Conservation (phyloP, 2,797 vertebrate genomes). For the Mormyrus proboscirostris region DNA sequence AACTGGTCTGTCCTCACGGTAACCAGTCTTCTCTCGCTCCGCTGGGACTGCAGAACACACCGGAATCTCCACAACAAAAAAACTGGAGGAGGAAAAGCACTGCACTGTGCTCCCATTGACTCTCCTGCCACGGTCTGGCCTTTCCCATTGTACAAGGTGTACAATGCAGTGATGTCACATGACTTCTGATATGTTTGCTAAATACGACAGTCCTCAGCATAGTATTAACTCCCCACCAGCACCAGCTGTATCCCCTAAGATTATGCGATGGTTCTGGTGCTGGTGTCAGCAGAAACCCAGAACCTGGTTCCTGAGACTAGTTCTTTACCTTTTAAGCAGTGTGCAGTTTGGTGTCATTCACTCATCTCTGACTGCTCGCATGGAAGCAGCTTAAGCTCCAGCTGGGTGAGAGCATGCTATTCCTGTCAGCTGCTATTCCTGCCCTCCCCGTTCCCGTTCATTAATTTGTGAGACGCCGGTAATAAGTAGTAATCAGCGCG, state of each 20-base stretch:
- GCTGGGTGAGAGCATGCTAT: neutral
- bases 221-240: neutral
- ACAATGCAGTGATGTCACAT: neutral
- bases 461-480: slow-evolving; percentile 9
- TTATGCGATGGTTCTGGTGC: neutral
- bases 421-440: slow-evolving; percentile 11
- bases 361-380: neutral
- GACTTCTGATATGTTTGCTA: neutral
- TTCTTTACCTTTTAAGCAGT: neutral
- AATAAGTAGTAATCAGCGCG: slow-evolving; percentile 20
- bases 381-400: neutral
- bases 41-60: neutral
- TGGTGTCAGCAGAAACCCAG: neutral
- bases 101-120: neutral
- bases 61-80: neutral
- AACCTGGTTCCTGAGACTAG: neutral
- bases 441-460: neutral
- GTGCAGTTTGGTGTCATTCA: neutral
- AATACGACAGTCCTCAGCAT: neutral
- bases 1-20: neutral
- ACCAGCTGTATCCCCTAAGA: neutral
- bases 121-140: neutral
- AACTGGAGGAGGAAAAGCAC: neutral
- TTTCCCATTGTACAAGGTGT: neutral
- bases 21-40: neutral